Evolutionary conservation across 2,888 invertebrate species (phyloP).

Genomic region (Apantesis nais): DNA sequence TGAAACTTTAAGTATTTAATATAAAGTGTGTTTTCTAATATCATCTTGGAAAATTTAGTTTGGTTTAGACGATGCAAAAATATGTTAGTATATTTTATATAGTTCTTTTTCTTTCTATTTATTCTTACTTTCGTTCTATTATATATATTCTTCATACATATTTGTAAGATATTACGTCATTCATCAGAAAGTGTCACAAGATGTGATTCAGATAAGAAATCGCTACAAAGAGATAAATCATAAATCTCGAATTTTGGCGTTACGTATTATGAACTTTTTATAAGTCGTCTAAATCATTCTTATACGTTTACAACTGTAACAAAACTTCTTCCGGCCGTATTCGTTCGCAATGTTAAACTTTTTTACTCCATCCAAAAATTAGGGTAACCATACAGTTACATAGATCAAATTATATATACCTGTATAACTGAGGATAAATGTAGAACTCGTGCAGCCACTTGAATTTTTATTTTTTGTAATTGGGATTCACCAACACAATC

Average conservation of each 20-base stretch:
- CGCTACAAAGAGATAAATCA: constrained; percentile 53
- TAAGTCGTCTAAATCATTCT: constrained; percentile 77
- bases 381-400: constrained; percentile 19
- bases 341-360: constrained; percentile 60
- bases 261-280: constrained; percentile 68
- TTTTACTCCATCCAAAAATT: constrained; percentile 57
- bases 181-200: constrained; percentile 35
- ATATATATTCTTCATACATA: not conserved
- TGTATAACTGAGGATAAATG: not conserved
- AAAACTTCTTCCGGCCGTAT: constrained; percentile 68
- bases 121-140: no score
- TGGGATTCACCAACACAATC: not conserved
- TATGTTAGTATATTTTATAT: no score
- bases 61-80: no score
- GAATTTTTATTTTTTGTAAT: not conserved
- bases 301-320: constrained; percentile 75
- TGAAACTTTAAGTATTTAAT: no score
- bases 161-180: constrained; percentile 27
- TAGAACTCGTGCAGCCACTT: no score
- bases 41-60: no score
- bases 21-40: no score
- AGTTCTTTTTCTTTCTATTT: no score
- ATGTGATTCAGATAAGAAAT: constrained; percentile 36
- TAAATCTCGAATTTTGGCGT: constrained; percentile 49
- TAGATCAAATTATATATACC: not conserved